phyloP scores from a whole-genome alignment of 2,113 vertebrate species.

The Vicugna pacos region DNA sequence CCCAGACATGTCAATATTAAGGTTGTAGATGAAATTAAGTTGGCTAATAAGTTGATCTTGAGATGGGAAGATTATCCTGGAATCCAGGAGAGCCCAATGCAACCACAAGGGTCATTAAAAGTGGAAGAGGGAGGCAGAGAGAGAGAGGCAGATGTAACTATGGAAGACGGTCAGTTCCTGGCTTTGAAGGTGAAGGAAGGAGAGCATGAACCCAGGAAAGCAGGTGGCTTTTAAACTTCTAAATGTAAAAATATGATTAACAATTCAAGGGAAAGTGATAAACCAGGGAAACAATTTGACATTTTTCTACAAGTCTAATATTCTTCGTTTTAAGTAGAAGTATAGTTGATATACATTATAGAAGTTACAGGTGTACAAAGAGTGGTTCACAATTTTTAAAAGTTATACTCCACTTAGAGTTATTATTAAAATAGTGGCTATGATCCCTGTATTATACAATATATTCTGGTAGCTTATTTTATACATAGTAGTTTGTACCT shows the following conservation, averaged over 20 bases:
- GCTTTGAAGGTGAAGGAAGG: neutral
- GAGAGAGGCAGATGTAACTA: neutral
- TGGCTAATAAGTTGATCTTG: neutral
- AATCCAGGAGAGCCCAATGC: neutral
- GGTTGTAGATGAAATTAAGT: neutral
- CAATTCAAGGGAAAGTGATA: neutral
- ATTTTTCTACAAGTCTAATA: neutral
- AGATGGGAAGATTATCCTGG: neutral
- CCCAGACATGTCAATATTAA: neutral
- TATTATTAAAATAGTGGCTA: neutral
- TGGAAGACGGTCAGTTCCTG: neutral
- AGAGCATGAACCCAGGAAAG: neutral
- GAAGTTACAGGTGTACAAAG: neutral
- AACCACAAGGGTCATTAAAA: neutral
- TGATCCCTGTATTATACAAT: neutral
- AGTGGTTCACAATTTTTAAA: neutral
- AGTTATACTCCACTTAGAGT: neutral
- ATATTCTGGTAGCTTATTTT: neutral
- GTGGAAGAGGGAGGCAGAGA: neutral
- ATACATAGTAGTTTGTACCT: neutral
- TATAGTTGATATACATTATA: neutral
- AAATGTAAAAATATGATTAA: neutral
- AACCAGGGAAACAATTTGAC: neutral
- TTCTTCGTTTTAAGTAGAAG: neutral
- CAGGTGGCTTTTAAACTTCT: neutral